Base-by-base conservation (phyloP, 1,140 invertebrate species). In the Pectinophora gossypiella region DNA sequence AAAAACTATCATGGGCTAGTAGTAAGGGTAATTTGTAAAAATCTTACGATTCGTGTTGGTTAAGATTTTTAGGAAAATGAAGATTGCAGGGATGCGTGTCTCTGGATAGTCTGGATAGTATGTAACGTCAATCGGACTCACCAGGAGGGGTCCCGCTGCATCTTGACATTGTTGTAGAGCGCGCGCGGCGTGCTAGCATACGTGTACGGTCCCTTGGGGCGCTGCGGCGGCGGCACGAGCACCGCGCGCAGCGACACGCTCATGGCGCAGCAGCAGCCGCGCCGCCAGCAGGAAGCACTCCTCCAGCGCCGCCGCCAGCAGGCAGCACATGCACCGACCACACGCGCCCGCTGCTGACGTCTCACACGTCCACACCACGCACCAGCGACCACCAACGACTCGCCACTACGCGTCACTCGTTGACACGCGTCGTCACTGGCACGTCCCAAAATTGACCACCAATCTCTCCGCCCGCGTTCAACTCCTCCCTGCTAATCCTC, bases 151-250 rank as follows among this genome's bases (percentile, higher is more conserved):
- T 81, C 69, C 27, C 60, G 71, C 48, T 67, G 73, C 7, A 88
- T 74, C 49, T 88, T 87, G 13, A 68, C 68, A 61, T 89, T 89
- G 59, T 87, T 88, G 72, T 88, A 88, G 10, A 89, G 71, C 12
- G 82, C 82, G 16, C 77, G 57, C 15, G 88, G 88, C 0, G 80
- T 75, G 59, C 78, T 89, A 70, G 77, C 75, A 72, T 82, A 89
- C 42, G 85, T 88, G 57, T 73, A 88, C 35, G 82, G 76, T 19
- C 85, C 83, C 72, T 76, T 71, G 43, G 56, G 57, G 27, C 68
- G 67, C 19, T 68, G 61, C 18, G 65, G 61, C 51, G 76, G 72
- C 22, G 78, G 79, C 49, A 84, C 77, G 48, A 82, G 58, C 54
- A 84, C 72, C 13, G 76, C 68, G n/a, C 75, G 72, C 48, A 83